These are phyloP conservation scores for Cerceris ruficornis DNA, from an alignment of 2,888 invertebrate genomes.

Conservation along the genomic window DNA sequence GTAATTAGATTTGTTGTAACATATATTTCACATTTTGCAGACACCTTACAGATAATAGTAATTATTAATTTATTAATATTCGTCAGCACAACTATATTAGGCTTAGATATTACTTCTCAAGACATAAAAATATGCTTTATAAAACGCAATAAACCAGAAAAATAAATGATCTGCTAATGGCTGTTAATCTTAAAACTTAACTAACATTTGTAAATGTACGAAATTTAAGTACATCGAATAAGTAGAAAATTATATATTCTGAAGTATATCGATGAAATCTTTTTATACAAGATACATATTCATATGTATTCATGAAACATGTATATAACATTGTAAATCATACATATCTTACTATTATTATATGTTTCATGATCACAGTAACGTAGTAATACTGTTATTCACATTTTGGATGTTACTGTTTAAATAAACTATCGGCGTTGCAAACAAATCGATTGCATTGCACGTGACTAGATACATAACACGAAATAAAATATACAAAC, in stretches of 20 bases:
- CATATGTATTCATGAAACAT: conserved; percentile 6
- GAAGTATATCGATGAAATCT: neutral
- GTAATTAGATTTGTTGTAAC: conserved; percentile 16
- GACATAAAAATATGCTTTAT: conserved; percentile 4
- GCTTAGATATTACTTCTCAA: conserved; percentile 13
- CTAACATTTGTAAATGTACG: neutral
- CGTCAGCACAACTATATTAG: conserved; percentile 20
- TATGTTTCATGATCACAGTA: neutral
- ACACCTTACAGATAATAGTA: conserved; percentile 41
- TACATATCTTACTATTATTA: neutral
- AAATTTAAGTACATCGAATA: neutral
- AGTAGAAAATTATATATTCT: no score
- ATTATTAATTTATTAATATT: conserved; percentile 29
- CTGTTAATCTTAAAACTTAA: neutral
- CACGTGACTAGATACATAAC: no score
- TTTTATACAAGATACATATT: neutral
- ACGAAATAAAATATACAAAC: no score
- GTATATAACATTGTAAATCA: conserved; percentile 3
- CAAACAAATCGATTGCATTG: neutral
- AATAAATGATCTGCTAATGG: conserved; percentile 2
- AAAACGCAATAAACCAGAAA: conserved; percentile 8
- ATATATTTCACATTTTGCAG: conserved; percentile 42
- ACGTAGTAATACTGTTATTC: conserved; percentile 5
- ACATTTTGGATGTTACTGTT: neutral
- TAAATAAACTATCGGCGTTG: neutral